Evolutionary conservation across 1,140 invertebrate species (phyloP).

Genomic region (Brachionus rotundiformis): DNA sequence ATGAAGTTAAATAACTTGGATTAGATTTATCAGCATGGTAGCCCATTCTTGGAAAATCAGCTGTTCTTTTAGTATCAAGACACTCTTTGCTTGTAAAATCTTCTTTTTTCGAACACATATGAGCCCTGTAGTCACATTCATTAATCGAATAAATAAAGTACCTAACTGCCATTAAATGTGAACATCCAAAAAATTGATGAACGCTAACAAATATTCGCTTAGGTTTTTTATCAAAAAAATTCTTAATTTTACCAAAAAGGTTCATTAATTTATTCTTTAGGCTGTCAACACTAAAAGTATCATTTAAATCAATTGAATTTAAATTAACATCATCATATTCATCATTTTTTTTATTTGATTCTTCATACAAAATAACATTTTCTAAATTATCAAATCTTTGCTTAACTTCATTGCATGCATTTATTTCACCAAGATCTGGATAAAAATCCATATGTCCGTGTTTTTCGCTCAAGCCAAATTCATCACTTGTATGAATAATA

Average conservation of each 20-base stretch:
- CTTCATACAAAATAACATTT: constrained; percentile 49
- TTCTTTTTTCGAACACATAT: not conserved
- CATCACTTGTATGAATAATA: constrained; percentile 29
- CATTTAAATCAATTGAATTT: not conserved
- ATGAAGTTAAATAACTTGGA: constrained; percentile 10
- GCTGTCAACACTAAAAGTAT: not conserved
- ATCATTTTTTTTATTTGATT: not conserved
- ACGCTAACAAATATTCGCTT: constrained; percentile 8
- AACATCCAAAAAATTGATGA: constrained; percentile 46
- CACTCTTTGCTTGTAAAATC: constrained; percentile 3
- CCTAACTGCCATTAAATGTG: constrained; percentile 31
- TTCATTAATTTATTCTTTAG: constrained; percentile 5
- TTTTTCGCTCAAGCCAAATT: constrained; percentile 33
- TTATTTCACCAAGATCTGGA: constrained; percentile 35
- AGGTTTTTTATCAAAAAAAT: constrained; percentile 6
- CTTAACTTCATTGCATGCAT: constrained; percentile 31
- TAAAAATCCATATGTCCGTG: constrained; percentile 48
- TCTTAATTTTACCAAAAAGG: not conserved
- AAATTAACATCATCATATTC: not conserved
- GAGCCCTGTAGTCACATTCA: constrained; percentile 15
- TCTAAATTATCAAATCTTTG: constrained; percentile 25
- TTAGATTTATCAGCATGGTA: constrained; percentile 29
- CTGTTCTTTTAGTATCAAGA: not conserved
- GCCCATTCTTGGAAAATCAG: constrained; percentile 43
- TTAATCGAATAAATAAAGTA: constrained; percentile 52